phyloP scores from a whole-genome alignment of 2,113 vertebrate genomes.

The Cariama cristata region DNA sequence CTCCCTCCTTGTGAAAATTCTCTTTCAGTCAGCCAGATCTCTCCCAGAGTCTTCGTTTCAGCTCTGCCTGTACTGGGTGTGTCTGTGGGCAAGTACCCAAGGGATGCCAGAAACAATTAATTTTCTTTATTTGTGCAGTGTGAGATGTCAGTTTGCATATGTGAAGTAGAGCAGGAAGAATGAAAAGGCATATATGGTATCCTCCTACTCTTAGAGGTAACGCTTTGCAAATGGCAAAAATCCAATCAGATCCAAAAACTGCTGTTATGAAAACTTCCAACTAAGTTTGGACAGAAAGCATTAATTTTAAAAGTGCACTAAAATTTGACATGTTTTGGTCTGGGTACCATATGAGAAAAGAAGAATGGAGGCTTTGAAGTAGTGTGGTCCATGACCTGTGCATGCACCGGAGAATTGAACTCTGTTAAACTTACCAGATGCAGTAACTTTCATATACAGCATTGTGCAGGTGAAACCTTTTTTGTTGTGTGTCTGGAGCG shows the following conservation, averaged over 20 bases:
- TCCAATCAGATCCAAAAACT: not conserved
- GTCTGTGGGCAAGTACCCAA: not conserved
- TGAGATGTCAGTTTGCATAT: not conserved
- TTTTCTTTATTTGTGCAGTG: not conserved
- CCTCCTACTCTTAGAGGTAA: not conserved
- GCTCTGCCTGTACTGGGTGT: not conserved
- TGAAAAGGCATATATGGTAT: not conserved
- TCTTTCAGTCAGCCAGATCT: not conserved
- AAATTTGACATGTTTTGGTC: not conserved
- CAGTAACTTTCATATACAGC: not conserved
- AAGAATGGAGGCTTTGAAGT: conserved; percentile 13
- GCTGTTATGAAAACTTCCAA: not conserved
- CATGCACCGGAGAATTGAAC: not conserved
- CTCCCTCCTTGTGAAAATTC: not conserved
- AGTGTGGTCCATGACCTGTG: not conserved
- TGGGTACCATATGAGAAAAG: not conserved
- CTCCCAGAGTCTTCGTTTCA: not conserved
- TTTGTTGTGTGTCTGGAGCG: not conserved
- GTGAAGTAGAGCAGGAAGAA: not conserved
- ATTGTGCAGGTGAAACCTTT: not conserved
- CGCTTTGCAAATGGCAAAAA: conserved; percentile 2
- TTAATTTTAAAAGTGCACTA: not conserved
- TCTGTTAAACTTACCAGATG: not conserved
- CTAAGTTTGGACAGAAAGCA: not conserved
- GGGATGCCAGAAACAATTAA: not conserved